Evolutionary conservation across 2,888 invertebrate genomes (phyloP).

Genomic region (Hirtodrosophila histrioides): DNA sequence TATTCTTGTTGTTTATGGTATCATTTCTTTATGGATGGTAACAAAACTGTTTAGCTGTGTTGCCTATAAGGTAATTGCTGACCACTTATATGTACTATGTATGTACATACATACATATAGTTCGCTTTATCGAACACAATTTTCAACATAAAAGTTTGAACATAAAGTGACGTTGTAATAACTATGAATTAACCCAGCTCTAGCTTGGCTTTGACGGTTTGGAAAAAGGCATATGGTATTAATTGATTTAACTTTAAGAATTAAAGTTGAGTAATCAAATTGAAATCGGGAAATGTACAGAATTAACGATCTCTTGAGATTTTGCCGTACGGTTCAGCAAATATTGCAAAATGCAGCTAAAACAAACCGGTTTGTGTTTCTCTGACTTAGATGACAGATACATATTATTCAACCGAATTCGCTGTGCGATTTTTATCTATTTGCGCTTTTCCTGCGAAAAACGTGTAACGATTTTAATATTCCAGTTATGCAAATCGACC

Average conservation of each 20-base stretch:
- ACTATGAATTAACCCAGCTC: too few relatives aligned
- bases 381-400: too few relatives aligned
- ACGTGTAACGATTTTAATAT: slow-evolving; percentile 4
- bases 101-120: neutral
- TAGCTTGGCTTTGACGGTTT: too few relatives aligned
- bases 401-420: neutral
- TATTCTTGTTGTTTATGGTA: slow-evolving; percentile 27
- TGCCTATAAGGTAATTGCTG: neutral
- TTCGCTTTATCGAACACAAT: too few relatives aligned
- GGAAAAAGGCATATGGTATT: too few relatives aligned
- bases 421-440: neutral
- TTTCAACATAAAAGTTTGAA: too few relatives aligned
- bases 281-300: neutral
- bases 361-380: slow-evolving; percentile 48
- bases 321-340: slow-evolving; percentile 2
- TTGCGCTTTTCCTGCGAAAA: slow-evolving; percentile 5
- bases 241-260: neutral
- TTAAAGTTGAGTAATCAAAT: neutral
- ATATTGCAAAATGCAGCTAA: slow-evolving; percentile 32
- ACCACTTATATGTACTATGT: neutral
- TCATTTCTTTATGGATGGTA: slow-evolving; percentile 23
- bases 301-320: neutral
- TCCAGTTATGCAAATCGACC: slow-evolving; percentile 27
- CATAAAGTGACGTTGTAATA: too few relatives aligned
- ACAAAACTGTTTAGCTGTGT: slow-evolving; percentile 11